Evolutionary conservation across 2,888 invertebrate species (phyloP), one percentile per base, ranked within the genome.

Genomic region (Campaea margaritaria): DNA sequence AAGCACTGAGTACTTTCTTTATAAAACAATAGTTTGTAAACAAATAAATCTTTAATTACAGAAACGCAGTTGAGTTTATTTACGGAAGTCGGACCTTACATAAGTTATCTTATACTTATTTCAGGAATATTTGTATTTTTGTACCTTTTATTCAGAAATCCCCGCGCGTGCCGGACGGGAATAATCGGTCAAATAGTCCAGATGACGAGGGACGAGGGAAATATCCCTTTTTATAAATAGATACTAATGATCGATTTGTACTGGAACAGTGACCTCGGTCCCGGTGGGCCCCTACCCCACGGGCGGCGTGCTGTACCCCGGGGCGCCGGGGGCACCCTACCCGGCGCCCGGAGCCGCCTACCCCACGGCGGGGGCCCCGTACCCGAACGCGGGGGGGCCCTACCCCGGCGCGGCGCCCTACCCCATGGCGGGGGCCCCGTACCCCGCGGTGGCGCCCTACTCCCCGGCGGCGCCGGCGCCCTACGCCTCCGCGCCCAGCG

Each of bases 401-500:
- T 78, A 80, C 69, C 79, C 78, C 1, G 45, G 69, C 9, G 54
- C 43, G 0, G 62, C 74, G 9, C 73, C 74, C 10, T 75, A 75
- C 67, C 75, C 79, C 10, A 27, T 63, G n/a, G 57, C 60, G 9
- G 53, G 56, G 21, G 49, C 67, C 46, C 62, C 70, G 0, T 68
- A 69, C 68, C 69, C 75, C 0, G 62, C 55, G 15, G 49, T 60
- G 21, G 62, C 68, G 12, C 70, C 68, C 7, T 65, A 69, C 54
- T 63, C 64, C 49, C 62, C 63, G n/a, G 0, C 45, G 51, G 67
- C 7, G n/a, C n/a, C n/a, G 73, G 11, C 68, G 73, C 9, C 80
- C 82, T 0, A 83, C 80, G 43, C 87, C 82, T 34, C 83, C 85
- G 52, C 70, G 9, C 82, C 85, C 0, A 84, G 80, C 44, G 87